A percentile compares a stretch with the other conserved stretches of the same genome.
Conservation (phyloP, 2,888 invertebrate species). For the Philhelius pedissequus region DNA sequence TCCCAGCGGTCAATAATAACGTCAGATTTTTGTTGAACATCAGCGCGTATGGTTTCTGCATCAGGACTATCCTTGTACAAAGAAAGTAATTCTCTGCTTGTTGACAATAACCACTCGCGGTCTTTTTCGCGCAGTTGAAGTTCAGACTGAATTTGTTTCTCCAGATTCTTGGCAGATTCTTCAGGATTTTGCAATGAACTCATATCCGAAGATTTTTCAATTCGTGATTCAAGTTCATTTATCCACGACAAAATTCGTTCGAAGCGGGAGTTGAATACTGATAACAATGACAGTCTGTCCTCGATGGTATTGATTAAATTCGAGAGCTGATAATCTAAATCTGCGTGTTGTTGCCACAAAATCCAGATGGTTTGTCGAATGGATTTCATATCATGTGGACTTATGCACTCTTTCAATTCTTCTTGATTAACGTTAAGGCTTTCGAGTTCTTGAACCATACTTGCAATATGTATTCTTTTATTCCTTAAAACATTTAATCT, state of each 20-base stretch:
- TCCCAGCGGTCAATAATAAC: slow-evolving; percentile 86
- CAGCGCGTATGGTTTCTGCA: slow-evolving; percentile 81
- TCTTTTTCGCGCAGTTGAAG: slow-evolving; percentile 88
- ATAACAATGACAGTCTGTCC: slow-evolving; percentile 86
- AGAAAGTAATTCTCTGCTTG: slow-evolving; percentile 84
- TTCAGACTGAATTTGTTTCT: slow-evolving; percentile 87
- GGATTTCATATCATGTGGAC: slow-evolving; percentile 89
- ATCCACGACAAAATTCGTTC: slow-evolving; percentile 86
- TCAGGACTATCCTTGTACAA: slow-evolving; percentile 83
- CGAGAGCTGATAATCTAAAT: slow-evolving; percentile 88
- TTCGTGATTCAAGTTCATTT: slow-evolving; percentile 83
- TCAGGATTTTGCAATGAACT: slow-evolving; percentile 84
- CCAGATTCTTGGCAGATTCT: slow-evolving; percentile 85
- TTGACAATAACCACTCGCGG: slow-evolving; percentile 86
- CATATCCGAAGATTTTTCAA: slow-evolving; percentile 82
- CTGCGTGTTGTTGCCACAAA: slow-evolving; percentile 88
- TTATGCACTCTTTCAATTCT: slow-evolving; percentile 90
- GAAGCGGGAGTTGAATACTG: slow-evolving; percentile 85
- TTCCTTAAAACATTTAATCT: slow-evolving; percentile 83
- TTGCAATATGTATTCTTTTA: slow-evolving; percentile 80
- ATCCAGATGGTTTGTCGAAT: slow-evolving; percentile 89
- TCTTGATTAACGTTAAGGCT: slow-evolving; percentile 87
- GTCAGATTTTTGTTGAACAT: slow-evolving; percentile 81
- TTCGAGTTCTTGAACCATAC: slow-evolving; percentile 83
- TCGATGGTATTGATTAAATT: slow-evolving; percentile 86